Percentiles rank a stretch among this genome's conserved stretches.
phyloP scores from a whole-genome alignment of 2,888 invertebrate genomes.

The Ligdia adustata region DNA sequence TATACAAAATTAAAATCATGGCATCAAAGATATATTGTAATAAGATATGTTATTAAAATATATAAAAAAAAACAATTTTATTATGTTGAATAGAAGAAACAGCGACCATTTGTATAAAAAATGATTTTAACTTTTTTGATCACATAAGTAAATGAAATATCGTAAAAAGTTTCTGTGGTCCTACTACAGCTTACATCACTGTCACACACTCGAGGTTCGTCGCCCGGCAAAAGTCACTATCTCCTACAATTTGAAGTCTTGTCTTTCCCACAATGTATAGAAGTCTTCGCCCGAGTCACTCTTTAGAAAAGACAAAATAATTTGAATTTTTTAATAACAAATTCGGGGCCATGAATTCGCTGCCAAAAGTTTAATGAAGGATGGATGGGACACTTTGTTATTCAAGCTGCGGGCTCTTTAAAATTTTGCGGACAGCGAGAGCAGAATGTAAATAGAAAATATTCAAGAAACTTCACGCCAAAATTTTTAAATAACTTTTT shows the following conservation, averaged over 20 bases:
- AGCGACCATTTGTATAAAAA: no score
- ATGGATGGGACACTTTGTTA: conserved; percentile 40
- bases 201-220: conserved; percentile 43
- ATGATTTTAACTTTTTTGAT: no score
- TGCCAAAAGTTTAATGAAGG: conserved; percentile 48
- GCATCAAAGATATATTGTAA: neutral
- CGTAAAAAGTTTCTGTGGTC: neutral
- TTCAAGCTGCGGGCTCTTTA: conserved; percentile 26
- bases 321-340: conserved; percentile 47
- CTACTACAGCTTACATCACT: conserved; percentile 10
- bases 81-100: no score
- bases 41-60: neutral
- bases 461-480: conserved; percentile 21
- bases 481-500: conserved; percentile 21
- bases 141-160: no score
- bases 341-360: conserved; percentile 40
- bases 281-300: conserved; percentile 36
- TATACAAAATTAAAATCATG: neutral
- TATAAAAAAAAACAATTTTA: neutral
- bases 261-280: conserved; percentile 41
- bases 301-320: conserved; percentile 43
- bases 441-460: conserved; percentile 29
- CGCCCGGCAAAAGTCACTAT: conserved; percentile 66
- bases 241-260: conserved; percentile 54
- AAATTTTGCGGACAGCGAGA: conserved; percentile 26